Conservation (phyloP, 2,888 invertebrate species). For the Caenorhabditis sp. region DNA sequence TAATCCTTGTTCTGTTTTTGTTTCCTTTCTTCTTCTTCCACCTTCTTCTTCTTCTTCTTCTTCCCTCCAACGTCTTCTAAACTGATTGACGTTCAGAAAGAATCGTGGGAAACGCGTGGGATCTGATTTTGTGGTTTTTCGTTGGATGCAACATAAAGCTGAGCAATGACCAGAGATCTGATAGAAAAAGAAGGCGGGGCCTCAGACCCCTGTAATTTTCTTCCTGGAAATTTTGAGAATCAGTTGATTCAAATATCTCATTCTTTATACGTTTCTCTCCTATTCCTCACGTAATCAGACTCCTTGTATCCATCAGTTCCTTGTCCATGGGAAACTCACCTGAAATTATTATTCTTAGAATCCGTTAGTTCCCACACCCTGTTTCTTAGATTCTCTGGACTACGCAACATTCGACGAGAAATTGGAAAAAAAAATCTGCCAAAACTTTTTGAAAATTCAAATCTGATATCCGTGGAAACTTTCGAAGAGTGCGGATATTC, state of each 20-base stretch:
- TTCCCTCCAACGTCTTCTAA: conserved; percentile 18
- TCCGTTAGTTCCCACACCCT: not conserved
- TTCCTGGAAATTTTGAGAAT: not conserved
- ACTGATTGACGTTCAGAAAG: conserved; percentile 53
- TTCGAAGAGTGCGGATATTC: not conserved
- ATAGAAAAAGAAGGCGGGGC: not conserved
- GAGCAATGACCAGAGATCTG: conserved; percentile 33
- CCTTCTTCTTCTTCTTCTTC: conserved; percentile 9
- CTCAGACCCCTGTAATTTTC: not conserved
- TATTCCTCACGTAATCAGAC: too few relatives aligned
- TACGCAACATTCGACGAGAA: not conserved
- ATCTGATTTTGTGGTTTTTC: conserved; percentile 1
- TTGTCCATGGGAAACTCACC: too few relatives aligned
- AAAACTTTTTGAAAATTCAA: not conserved
- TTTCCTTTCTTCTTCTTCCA: conserved; percentile 8
- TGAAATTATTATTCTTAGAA: too few relatives aligned
- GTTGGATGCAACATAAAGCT: not conserved
- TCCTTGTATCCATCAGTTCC: too few relatives aligned
- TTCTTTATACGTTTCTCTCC: too few relatives aligned
- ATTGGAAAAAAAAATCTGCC: not conserved
- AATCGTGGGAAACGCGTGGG: conserved; percentile 52
- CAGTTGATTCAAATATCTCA: too few relatives aligned
- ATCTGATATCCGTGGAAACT: conserved; percentile 19
- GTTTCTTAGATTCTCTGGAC: not conserved
- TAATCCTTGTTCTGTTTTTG: conserved; percentile 40